Conservation (phyloP, 2,888 invertebrate genomes). For the Koerneria pararmatus region DNA sequence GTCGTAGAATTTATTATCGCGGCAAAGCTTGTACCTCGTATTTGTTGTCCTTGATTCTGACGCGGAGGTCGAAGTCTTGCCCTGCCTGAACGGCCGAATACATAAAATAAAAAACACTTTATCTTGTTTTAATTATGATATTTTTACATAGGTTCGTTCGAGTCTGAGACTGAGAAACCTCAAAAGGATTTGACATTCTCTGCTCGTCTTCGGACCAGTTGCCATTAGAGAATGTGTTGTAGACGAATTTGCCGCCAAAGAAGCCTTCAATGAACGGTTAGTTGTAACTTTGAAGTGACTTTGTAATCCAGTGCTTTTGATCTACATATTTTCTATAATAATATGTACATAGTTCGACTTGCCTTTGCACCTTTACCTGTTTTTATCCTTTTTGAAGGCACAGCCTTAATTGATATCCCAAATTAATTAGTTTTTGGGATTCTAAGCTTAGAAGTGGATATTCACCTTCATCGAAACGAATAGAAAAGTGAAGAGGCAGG, state of each 20-base stretch:
- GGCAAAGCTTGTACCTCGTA: too few species aligned
- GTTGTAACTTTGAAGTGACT: not conserved
- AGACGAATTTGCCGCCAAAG: constrained; percentile 53
- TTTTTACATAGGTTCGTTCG: not conserved
- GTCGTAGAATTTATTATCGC: too few species aligned
- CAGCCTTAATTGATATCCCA: too few species aligned
- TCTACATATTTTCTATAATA: too few species aligned
- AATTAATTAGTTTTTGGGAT: too few species aligned
- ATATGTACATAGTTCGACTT: too few species aligned
- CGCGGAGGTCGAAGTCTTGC: constrained; percentile 55
- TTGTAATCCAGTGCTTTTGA: too few species aligned
- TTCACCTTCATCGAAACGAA: constrained; percentile 56
- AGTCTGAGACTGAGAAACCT: constrained; percentile 25
- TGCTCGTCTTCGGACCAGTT: constrained; percentile 58
- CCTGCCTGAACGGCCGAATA: constrained; percentile 12
- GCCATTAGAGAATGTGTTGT: constrained; percentile 51
- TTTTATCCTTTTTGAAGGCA: too few species aligned
- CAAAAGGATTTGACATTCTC: constrained; percentile 54
- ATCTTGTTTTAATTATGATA: not conserved
- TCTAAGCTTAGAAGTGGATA: too few species aligned
- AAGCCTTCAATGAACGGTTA: constrained; percentile 26
- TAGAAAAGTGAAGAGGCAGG: constrained; percentile 57
- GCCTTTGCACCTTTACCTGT: too few species aligned
- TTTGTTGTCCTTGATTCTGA: constrained; percentile 52
- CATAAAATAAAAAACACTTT: not conserved